Evolutionary conservation across 1,140 invertebrate species (phyloP).

Genomic region (Myzus persicae): DNA sequence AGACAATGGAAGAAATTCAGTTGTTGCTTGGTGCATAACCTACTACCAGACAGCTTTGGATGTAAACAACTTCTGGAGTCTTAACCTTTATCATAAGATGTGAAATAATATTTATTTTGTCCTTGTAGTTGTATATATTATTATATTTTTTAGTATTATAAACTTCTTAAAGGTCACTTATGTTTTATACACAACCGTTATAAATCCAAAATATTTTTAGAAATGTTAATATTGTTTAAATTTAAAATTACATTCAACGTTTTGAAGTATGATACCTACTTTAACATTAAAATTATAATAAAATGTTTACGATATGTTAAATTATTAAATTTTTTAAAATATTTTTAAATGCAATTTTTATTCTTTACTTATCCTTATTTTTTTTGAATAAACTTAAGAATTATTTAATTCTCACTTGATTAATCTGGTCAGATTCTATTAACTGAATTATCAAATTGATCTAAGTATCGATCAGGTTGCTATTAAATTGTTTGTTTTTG

Average conservation of each 20-base stretch:
- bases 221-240: background rate
- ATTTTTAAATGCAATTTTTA: too few relatives aligned
- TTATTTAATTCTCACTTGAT: background rate
- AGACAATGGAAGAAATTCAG: slow-evolving; percentile 84
- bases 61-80: background rate
- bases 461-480: background rate
- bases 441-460: background rate
- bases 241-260: background rate
- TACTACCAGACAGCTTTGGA: background rate
- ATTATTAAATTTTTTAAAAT: background rate
- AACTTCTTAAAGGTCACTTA: background rate
- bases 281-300: background rate
- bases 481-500: background rate
- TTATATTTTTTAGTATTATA: background rate
- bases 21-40: slow-evolving; percentile 66
- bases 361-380: background rate
- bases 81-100: background rate
- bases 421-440: background rate
- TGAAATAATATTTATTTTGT: background rate
- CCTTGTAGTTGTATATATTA: too few relatives aligned
- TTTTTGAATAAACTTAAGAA: background rate
- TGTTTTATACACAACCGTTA: background rate
- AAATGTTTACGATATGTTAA: background rate
- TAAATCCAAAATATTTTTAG: background rate
- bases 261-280: background rate